Base-by-base conservation (phyloP, 2,888 invertebrate species). In the Philhelius pedissequus region DNA sequence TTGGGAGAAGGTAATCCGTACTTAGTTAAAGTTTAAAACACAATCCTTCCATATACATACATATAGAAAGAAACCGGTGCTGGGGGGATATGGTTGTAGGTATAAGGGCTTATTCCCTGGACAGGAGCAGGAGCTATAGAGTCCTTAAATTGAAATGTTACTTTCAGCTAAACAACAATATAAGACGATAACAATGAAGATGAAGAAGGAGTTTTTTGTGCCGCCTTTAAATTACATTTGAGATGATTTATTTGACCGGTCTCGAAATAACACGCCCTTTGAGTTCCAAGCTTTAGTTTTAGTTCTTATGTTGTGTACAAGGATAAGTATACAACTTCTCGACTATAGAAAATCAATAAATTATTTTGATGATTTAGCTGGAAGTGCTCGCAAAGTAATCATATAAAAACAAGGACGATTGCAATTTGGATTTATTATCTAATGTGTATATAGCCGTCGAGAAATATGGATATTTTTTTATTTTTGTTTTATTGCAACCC, bases 1-100 rank as follows among this genome's bases (percentile, higher is more conserved):
- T 76, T 84, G 84, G 75, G 80, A 84, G 84, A 75, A 76, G 75
- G 84, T 84, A 84, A 84, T 84, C 84, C 84, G 75, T 84, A 84
- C 80, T 84, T 84, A 84, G 84, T 71, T 80, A 76, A 80, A 84
- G 75, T 84, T 84, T 84, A 76, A 80, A 84, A 84, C 71, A 71
- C 80, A 84, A 84, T 84, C 79, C 83, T 38, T 78, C 25, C 13
- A 48, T 25, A n/a, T 20, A 43, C 13, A 4, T 15, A 40, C 3
- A n/a, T n/a, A n/a, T n/a, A n/a, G n/a, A n/a, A n/a, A 56, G 22
- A 27, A 27, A 38, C 22, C 50, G 9, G 9, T n/a, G 43, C 22
- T 40, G 9, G 9, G 18, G 43, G 22, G 32, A 22, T 45, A 15
- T 3, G 62, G 9, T 30, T 45, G 45, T n/a, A 35, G 40, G 35